Percentiles rank a stretch among this genome's conserved stretches.
Evolutionary conservation across 2,888 invertebrate genomes (phyloP).

Genomic region (Alsophila aescularia): DNA sequence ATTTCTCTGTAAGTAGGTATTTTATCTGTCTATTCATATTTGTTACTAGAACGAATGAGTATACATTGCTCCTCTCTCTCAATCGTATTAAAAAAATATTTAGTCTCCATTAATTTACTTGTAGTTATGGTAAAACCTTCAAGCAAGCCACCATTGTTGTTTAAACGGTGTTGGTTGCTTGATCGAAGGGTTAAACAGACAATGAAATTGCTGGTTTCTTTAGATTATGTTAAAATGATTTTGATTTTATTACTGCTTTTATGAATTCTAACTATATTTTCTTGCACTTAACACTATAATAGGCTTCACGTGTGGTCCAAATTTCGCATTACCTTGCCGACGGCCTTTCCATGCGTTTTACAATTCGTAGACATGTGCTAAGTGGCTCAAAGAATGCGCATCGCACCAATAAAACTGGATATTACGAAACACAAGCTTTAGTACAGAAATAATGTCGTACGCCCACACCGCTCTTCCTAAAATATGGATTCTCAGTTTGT

Average conservation of each 20-base stretch:
- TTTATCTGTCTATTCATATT: not conserved
- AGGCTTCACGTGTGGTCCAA: slow-evolving; percentile 61
- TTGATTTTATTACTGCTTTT: slow-evolving; percentile 16
- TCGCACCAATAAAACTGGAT: slow-evolving; percentile 57
- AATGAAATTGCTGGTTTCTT: too few species aligned
- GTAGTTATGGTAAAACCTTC: too few species aligned
- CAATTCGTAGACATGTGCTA: slow-evolving; percentile 69
- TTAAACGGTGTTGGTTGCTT: too few species aligned
- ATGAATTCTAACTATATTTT: slow-evolving; percentile 22
- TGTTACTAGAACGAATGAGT: too few species aligned
- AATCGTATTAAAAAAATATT: too few species aligned
- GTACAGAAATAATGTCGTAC: slow-evolving; percentile 62
- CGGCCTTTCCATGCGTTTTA: slow-evolving; percentile 58
- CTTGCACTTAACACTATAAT: slow-evolving; percentile 18
- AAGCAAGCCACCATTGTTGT: too few species aligned
- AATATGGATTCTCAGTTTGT: slow-evolving; percentile 44
- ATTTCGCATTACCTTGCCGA: slow-evolving; percentile 65
- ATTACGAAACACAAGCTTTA: slow-evolving; percentile 59
- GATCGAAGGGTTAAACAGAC: too few species aligned
- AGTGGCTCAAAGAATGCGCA: slow-evolving; percentile 65
- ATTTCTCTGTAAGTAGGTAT: not conserved
- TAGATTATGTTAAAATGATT: not conserved
- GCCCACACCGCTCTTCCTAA: slow-evolving; percentile 58
- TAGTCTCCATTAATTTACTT: too few species aligned
- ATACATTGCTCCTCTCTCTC: too few species aligned